Evolutionary conservation across 2,113 vertebrate species (phyloP), one percentile per base, ranked within the genome.

Genomic region (Herpetotheres cachinnans): DNA sequence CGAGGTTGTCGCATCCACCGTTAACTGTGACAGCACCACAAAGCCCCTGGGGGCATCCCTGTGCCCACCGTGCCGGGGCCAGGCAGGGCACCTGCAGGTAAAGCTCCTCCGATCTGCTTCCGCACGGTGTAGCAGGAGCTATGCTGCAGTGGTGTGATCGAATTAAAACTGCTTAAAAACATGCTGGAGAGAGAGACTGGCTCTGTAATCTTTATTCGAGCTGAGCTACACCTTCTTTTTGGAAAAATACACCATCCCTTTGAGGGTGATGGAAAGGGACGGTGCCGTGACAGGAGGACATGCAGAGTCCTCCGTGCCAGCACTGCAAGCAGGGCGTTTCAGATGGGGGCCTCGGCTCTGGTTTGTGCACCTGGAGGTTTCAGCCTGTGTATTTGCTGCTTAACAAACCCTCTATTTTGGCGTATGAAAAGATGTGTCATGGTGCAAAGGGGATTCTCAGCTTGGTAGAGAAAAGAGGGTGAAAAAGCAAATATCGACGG

Each of bases 381-480:
- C 21, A n/a, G 8, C 30, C 19, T 22, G 13, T 2, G 10, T 7
- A 3, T 30, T 56, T 10, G 24, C 67, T 36, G 7, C 32, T 46
- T 25, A 26, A 18, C 16, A 17, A 54, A 58, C 30, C 2, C 40
- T 0, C 0, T 29, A 1, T 36, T 74, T 52, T 44, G 25, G 61
- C 1, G 1, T n/a, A 17, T 2, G 1, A 44, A 9, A 21, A 50
- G 25, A 2, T n/a, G 36, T 5, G 2, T 38, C 4, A 1, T 0
- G 13, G 34, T 13, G 56, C 4, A 4, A 56, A 56, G 42, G 12
- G 44, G 38, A 27, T 24, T 59, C 72, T 65, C 34, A 8, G 56
- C 50, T 49, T 10, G 0, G 61, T 50, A 30, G 47, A 71, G 61
- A 54, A 72, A 72, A 61, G 15, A 73, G 16, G 16, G 30, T 58